A percentile compares a stretch with the other conserved stretches of the same genome.
These are phyloP conservation scores for Morelia viridis DNA, from an alignment of 2,797 vertebrate genomes.

Conservation along the genomic window DNA sequence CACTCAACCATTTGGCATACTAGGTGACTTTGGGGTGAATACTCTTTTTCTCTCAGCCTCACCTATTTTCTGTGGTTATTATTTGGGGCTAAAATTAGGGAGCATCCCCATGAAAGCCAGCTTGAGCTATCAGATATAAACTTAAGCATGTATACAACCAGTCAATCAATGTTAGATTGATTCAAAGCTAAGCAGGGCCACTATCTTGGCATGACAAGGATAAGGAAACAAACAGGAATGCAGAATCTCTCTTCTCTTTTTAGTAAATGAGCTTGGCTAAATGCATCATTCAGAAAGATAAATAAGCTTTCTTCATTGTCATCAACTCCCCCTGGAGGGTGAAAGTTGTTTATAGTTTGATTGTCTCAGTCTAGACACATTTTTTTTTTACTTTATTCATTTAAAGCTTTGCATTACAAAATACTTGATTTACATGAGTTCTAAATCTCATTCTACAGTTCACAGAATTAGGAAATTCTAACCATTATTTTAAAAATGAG, in stretches of 20 bases:
- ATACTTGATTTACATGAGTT: neutral
- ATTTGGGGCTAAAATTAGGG: neutral
- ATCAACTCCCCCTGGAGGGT: neutral
- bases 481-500: neutral
- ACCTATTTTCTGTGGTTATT: neutral
- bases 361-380: neutral
- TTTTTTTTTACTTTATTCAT: neutral
- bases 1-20: neutral
- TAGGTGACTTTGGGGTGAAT: neutral
- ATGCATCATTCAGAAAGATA: neutral
- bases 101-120: no score
- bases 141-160: no score
- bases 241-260: neutral
- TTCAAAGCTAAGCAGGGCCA: neutral
- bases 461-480: neutral
- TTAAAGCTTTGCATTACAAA: neutral
- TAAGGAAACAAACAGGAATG: neutral
- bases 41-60: neutral
- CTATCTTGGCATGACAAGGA: neutral
- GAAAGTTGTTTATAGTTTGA: neutral
- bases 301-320: neutral
- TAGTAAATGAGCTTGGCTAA: neutral
- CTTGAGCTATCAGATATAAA: no score
- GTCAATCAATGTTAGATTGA: neutral
- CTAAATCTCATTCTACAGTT: neutral